Evolutionary conservation across 2,113 vertebrate genomes (phyloP).

Genomic region (Zosterops borbonicus): DNA sequence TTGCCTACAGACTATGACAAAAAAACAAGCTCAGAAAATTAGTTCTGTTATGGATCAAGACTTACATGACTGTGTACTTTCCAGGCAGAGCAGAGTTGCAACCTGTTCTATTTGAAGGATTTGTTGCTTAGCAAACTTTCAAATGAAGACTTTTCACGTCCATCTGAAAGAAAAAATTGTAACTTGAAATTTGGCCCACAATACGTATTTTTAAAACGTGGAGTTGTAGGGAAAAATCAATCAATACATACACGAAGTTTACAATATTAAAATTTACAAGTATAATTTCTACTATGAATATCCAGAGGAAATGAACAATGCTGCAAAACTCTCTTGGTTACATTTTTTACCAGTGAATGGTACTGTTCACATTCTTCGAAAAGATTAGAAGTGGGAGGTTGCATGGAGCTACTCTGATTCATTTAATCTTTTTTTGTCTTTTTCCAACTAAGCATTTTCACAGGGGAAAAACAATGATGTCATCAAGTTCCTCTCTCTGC

Average conservation of each 20-base stretch:
- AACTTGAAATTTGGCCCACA: neutral
- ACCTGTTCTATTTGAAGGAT: neutral
- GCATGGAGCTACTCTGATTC: neutral
- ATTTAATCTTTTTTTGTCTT: constrained; percentile 19
- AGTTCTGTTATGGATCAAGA: neutral
- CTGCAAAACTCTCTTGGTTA: neutral
- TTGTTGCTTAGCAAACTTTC: neutral
- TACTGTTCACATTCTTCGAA: neutral
- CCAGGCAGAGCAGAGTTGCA: neutral
- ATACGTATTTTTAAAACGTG: neutral
- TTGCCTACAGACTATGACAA: neutral
- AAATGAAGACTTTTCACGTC: neutral
- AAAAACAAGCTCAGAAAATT: neutral
- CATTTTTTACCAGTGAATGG: neutral
- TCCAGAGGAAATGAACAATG: fast-evolving
- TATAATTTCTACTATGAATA: neutral
- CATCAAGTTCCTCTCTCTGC: neutral
- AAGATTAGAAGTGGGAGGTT: neutral
- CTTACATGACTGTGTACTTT: neutral
- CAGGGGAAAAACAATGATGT: neutral
- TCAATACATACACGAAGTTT: neutral
- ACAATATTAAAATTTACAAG: neutral
- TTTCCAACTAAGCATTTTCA: constrained; percentile 47
- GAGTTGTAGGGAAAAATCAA: neutral
- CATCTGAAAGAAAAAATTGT: neutral